phyloP scores from a whole-genome alignment of 2,797 vertebrate species.

The Chloroceryle inda region DNA sequence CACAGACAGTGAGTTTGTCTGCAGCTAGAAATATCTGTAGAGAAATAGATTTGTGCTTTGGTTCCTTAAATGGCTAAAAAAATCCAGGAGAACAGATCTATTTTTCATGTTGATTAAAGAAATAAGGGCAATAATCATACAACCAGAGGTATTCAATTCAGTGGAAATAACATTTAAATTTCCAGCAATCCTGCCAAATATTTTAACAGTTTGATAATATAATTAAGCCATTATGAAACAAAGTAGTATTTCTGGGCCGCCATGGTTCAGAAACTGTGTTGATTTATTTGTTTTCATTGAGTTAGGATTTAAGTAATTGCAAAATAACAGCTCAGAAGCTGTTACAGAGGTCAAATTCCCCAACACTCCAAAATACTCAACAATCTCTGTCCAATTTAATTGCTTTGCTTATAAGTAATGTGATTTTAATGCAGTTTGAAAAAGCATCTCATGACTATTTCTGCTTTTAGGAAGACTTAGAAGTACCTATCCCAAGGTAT shows the following conservation, averaged over 20 bases:
- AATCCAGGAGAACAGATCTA: background rate
- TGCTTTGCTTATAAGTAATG: background rate
- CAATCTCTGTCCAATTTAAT: background rate
- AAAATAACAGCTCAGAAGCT: constrained; percentile 29
- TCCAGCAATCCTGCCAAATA: constrained; percentile 13
- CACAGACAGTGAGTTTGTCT: background rate
- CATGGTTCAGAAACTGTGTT: background rate
- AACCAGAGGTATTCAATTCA: background rate
- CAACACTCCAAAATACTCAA: background rate
- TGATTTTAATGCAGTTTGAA: background rate
- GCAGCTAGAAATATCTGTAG: background rate
- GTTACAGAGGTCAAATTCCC: constrained; percentile 44
- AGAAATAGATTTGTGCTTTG: background rate
- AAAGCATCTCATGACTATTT: background rate
- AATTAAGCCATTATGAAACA: constrained; percentile 41
- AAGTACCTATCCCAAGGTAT: constrained; percentile 89
- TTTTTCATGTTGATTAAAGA: constrained; percentile 41
- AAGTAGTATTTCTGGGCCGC: background rate
- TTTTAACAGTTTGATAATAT: constrained; percentile 58
- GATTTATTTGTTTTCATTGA: constrained; percentile 69
- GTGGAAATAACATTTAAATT: constrained; percentile 33
- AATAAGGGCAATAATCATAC: background rate
- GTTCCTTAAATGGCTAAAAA: background rate
- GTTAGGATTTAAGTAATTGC: constrained; percentile 41
- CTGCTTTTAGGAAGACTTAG: constrained; percentile 82